phyloP scores from a whole-genome alignment of 2,888 invertebrate species.

The Taphrorychus bicolor region DNA sequence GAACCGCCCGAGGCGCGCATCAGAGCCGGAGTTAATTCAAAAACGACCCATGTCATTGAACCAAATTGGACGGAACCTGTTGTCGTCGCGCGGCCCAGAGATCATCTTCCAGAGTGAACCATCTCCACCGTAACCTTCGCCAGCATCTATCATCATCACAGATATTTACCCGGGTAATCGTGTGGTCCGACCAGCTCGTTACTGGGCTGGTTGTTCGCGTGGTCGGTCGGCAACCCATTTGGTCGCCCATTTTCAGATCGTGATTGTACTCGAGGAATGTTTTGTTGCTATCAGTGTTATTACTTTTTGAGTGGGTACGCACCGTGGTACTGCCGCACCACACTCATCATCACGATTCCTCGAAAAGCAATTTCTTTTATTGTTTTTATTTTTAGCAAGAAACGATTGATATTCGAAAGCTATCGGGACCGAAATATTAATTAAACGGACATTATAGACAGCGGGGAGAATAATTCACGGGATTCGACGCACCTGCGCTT shows the following conservation, averaged over 20 bases:
- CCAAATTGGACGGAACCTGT: conserved; percentile 54
- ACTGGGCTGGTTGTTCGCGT: conserved; percentile 21
- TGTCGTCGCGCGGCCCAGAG: conserved; percentile 38
- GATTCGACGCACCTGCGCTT: conserved; percentile 33
- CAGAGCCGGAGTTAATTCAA: conserved; percentile 28
- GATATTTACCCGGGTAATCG: conserved; percentile 55
- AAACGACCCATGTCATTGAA: conserved; percentile 52
- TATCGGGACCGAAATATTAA: conserved; percentile 11
- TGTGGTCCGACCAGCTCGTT: conserved; percentile 41
- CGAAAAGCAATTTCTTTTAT: not conserved
- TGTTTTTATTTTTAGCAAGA: too few species aligned
- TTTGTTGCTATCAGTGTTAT: conserved; percentile 46
- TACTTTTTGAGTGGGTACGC: conserved; percentile 36
- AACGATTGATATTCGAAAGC: not conserved
- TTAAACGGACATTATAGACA: conserved; percentile 34
- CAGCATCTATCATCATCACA: conserved; percentile 54
- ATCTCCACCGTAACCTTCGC: conserved; percentile 46
- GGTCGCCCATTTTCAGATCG: conserved; percentile 43
- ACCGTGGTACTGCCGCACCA: conserved; percentile 18
- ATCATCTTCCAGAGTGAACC: conserved; percentile 41
- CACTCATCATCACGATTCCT: too few species aligned
- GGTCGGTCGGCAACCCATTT: conserved; percentile 15
- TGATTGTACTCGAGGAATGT: conserved; percentile 45
- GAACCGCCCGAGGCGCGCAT: conserved; percentile 18
- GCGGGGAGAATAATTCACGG: conserved; percentile 22